Base-by-base conservation (phyloP, 1,140 invertebrate genomes). In the Homalodisca vitripennis region DNA sequence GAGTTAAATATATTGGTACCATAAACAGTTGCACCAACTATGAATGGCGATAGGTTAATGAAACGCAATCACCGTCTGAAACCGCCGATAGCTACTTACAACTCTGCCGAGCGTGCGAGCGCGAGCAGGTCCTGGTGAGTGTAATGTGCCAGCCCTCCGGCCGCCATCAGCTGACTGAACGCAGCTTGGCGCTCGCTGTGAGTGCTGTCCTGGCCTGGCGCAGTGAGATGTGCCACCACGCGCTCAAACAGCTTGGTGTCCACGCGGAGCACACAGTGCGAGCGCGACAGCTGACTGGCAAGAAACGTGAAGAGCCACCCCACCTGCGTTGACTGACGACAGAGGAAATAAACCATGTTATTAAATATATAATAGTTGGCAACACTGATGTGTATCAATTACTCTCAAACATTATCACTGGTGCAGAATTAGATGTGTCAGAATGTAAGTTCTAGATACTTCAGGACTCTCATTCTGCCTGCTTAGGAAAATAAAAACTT, bases 121-220 rank as follows among this genome's bases (percentile, higher is more conserved):
- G 65, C 60, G 17, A 75, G 62, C 17, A 75, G 47, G 29, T 69
- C 31, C 20, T 74, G 72, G 20, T 68, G 66, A 14, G 60, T 30
- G 46, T 53, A 63, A 22, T 66, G 46, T n/a, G 51, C 30, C 0
- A 72, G 47, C 0, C 57, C 71, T 30, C 79, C 71, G 80, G 85
- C 85, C 34, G 86, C 80, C 2, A 94, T 77, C n/a, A 95, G 79
- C 77, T 92, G 89, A 64, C 95, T 78, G 76, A 94, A 82, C 3
- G 92, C 89, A 74, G 91, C 91, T 78, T 96, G 92, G 60, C 91
- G 82, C 75, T 94, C 92, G 71, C 88, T 86, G 67, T 86, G 82
- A 55, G 85, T 80, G 81, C 76, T 77, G 20, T 53, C 48, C 81
- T 79, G 78, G 80, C 82, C 77, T 2, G 78, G 73, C 22, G 29